A percentile compares a stretch with the other conserved stretches of the same genome.
These are phyloP conservation scores for Spisula subtruncata DNA, from an alignment of 2,888 invertebrate genomes.

Conservation along the genomic window DNA sequence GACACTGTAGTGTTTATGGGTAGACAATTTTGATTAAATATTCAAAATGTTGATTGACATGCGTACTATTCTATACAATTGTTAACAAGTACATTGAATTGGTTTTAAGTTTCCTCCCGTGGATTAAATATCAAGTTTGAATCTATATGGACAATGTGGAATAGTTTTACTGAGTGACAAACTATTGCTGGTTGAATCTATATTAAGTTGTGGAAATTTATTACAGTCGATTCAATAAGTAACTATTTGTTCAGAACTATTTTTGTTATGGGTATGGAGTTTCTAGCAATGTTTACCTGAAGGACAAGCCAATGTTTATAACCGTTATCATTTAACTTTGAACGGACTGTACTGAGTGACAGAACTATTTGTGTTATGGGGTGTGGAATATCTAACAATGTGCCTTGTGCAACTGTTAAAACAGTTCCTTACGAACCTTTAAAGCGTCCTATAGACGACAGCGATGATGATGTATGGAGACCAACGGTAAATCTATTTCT, in stretches of 20 bases:
- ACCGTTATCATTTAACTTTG: too few relatives aligned
- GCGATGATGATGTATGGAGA: conserved; percentile 40
- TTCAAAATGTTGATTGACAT: background rate
- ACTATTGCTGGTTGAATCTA: too few relatives aligned
- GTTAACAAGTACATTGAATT: background rate
- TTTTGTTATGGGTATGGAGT: too few relatives aligned
- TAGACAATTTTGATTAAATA: conserved; percentile 6
- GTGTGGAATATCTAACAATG: conserved; percentile 61
- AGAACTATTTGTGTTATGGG: too few relatives aligned
- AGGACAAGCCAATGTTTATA: too few relatives aligned
- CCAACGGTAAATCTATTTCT: conserved; percentile 41
- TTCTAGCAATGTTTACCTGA: too few relatives aligned
- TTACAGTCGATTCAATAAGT: too few relatives aligned
- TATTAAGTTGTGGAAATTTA: too few relatives aligned
- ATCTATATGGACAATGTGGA: background rate
- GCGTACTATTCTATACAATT: background rate
- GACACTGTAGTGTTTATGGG: background rate
- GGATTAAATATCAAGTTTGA: background rate
- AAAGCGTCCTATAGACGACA: conserved; percentile 54
- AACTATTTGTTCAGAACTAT: too few relatives aligned
- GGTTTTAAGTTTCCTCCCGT: background rate
- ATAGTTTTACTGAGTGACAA: background rate
- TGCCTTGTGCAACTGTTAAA: conserved; percentile 69
- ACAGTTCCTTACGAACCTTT: conserved; percentile 68
- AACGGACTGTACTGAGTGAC: too few relatives aligned